phyloP scores from a whole-genome alignment of 1,140 invertebrate genomes.

The Drosophila micromelanica region DNA sequence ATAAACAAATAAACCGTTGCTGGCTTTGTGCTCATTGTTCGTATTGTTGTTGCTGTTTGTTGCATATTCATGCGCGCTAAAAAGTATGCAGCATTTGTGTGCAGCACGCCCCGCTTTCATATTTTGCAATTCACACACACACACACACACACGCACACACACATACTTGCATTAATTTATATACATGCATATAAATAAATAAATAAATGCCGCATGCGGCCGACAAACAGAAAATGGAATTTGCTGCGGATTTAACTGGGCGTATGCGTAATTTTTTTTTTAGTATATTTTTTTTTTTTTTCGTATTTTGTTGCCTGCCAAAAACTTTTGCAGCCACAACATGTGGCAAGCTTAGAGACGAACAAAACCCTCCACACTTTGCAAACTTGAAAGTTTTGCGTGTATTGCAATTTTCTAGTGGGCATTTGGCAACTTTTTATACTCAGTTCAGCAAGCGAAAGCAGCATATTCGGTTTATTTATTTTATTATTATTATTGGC shows the following conservation, averaged over 20 bases:
- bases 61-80: conserved; percentile 44
- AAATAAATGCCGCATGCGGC: conserved; percentile 32
- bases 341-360: conserved; percentile 62
- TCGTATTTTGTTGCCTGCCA: conserved; percentile 9
- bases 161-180: neutral
- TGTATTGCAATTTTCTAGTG: conserved; percentile 62
- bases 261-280: conserved; percentile 66
- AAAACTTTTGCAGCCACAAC: conserved; percentile 63
- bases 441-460: too few relatives aligned
- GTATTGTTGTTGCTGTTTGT: conserved; percentile 21
- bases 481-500: too few relatives aligned
- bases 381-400: conserved; percentile 48
- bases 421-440: conserved; percentile 52
- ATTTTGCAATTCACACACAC: conserved; percentile 4
- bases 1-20: conserved; percentile 51
- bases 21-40: conserved; percentile 25
- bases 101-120: conserved; percentile 14
- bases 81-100: conserved; percentile 44
- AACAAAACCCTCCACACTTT: neutral
- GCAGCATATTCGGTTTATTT: too few relatives aligned
- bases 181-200: conserved; percentile 31
- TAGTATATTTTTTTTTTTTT: conserved; percentile 56
- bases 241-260: conserved; percentile 40
- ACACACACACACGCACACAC: neutral
- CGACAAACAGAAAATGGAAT: conserved; percentile 27